Conservation (phyloP, 2,888 invertebrate genomes). For the Cryptus armator region DNA sequence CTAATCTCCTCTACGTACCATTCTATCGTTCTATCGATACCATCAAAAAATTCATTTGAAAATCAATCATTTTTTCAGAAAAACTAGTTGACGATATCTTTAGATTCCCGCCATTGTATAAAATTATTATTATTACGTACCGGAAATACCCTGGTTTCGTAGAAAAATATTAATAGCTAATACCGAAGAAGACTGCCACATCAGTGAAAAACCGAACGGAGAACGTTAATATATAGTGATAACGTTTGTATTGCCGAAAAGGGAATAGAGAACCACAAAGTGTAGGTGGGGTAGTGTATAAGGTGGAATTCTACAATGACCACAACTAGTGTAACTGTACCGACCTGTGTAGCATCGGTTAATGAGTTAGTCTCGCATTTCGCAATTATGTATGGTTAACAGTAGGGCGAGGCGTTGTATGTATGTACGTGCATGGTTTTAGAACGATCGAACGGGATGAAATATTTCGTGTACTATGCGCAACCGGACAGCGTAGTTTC, state of each 20-base stretch:
- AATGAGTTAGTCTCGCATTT: slow-evolving; percentile 5
- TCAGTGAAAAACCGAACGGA: not conserved
- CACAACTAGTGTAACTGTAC: not conserved
- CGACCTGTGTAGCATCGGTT: slow-evolving; percentile 3
- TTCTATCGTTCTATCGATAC: no score
- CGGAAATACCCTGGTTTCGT: not conserved
- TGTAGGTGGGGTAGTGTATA: not conserved
- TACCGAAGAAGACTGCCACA: not conserved
- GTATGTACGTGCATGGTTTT: no score
- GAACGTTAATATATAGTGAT: no score
- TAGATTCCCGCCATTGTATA: no score
- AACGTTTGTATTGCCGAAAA: not conserved
- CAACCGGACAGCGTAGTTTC: not conserved
- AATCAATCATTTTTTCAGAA: no score
- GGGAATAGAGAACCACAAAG: not conserved
- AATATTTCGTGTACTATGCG: slow-evolving; percentile 24
- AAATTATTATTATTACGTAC: not conserved
- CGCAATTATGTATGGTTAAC: slow-evolving; percentile 12
- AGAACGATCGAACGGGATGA: slow-evolving; percentile 10
- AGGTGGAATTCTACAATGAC: not conserved
- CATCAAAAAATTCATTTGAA: no score
- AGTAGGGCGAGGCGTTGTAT: not conserved
- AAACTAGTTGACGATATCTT: no score
- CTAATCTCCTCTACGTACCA: no score
- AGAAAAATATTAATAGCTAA: not conserved